A percentile compares a stretch with the other conserved stretches of the same genome.
These are phyloP conservation scores for Limnephilus marmoratus DNA, from an alignment of 2,888 invertebrate genomes.

Conservation along the genomic window DNA sequence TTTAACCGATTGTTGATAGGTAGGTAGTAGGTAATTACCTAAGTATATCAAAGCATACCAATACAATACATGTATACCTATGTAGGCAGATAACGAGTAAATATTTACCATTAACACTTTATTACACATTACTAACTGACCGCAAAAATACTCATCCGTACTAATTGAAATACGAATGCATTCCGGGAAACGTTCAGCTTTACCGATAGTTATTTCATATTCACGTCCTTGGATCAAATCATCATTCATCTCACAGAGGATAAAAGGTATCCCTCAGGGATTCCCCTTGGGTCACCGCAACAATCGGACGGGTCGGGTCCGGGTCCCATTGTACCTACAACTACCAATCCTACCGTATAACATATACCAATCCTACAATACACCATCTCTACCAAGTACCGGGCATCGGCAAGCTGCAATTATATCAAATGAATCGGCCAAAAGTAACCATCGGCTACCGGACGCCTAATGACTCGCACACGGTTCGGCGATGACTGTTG, in stretches of 20 bases:
- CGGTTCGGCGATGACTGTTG: conserved; percentile 9
- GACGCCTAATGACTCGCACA: conserved; percentile 24
- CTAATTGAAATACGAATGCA: neutral
- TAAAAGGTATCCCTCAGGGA: neutral
- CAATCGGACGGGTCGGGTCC: neutral
- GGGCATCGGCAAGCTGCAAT: conserved; percentile 13
- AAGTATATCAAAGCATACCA: too few relatives aligned
- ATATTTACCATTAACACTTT: neutral
- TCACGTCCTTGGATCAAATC: neutral
- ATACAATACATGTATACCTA: too few relatives aligned
- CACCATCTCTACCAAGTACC: neutral
- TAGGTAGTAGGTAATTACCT: too few relatives aligned
- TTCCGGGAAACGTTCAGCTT: neutral
- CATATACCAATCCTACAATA: neutral
- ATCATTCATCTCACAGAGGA: neutral
- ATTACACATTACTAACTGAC: neutral
- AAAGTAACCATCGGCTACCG: conserved; percentile 32
- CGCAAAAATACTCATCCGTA: neutral
- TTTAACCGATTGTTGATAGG: too few relatives aligned
- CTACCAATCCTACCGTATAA: neutral
- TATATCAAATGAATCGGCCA: conserved; percentile 36
- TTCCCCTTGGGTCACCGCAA: neutral
- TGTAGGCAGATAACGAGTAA: too few relatives aligned
- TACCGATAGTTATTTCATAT: neutral
- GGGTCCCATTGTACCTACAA: neutral